Evolutionary conservation across 1,140 invertebrate genomes (phyloP).

Genomic region (Pseudomyrmex concolor): DNA sequence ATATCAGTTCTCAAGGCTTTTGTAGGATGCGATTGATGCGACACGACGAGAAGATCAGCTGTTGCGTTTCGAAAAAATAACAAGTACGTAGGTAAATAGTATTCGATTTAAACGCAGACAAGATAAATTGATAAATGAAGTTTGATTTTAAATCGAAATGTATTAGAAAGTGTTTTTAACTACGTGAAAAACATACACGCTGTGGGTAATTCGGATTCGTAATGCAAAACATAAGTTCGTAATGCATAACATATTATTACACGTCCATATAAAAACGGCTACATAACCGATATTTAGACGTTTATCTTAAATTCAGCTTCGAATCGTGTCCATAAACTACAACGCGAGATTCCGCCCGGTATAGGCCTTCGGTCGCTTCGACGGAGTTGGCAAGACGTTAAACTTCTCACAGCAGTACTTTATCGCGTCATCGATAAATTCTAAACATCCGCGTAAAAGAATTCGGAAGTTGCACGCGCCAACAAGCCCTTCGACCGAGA

Average conservation of each 20-base stretch:
- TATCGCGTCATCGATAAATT: conserved; percentile 71
- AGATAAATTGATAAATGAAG: conserved; percentile 24
- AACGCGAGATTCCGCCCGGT: conserved; percentile 3
- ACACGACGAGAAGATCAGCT: conserved; percentile 23
- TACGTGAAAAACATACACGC: background rate
- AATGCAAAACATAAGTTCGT: background rate
- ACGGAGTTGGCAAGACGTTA: conserved; percentile 50
- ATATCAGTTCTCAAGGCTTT: conserved; percentile 34
- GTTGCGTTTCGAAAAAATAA: conserved; percentile 33
- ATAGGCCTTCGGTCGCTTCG: conserved; percentile 23
- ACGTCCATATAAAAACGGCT: background rate
- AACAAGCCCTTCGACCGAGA: conserved; percentile 52
- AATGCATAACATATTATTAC: background rate
- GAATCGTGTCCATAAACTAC: conserved; percentile 37
- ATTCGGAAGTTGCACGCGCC: conserved; percentile 59
- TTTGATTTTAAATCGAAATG: conserved; percentile 9
- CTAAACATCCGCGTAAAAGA: conserved; percentile 67
- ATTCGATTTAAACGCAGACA: background rate
- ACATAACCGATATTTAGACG: conserved; percentile 8
- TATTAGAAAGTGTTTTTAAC: background rate
- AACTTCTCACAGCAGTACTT: conserved; percentile 63
- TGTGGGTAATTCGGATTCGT: background rate
- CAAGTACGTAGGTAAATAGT: background rate
- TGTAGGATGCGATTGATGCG: conserved; percentile 21
- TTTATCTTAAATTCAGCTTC: conserved; percentile 8